Percentiles rank a stretch among this genome's conserved stretches.
These are phyloP conservation scores for Drosophila lacteicornis DNA, from an alignment of 1,140 invertebrate species.

Conservation along the genomic window DNA sequence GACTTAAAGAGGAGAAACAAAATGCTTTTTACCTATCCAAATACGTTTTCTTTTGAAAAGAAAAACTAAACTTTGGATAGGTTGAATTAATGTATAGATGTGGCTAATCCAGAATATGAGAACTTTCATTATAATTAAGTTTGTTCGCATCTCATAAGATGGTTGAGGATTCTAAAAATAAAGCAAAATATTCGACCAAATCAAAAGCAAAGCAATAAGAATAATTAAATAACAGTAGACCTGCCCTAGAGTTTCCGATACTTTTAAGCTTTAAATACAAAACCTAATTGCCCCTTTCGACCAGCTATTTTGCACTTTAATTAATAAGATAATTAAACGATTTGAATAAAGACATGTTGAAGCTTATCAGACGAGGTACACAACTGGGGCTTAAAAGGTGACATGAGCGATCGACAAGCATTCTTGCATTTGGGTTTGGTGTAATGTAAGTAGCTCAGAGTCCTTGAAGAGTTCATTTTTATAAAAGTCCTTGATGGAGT, in stretches of 20 bases:
- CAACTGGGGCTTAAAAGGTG: not conserved
- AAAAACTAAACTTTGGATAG: too few relatives aligned
- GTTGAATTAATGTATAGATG: too few relatives aligned
- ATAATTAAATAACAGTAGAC: too few relatives aligned
- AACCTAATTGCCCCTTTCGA: not conserved
- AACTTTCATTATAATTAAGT: too few relatives aligned
- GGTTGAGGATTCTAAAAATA: too few relatives aligned
- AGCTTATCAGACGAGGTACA: constrained; percentile 1
- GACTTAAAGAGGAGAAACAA: not conserved
- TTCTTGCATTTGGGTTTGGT: constrained; percentile 1
- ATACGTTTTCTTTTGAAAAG: too few relatives aligned
- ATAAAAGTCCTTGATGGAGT: not conserved
- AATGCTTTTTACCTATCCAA: not conserved
- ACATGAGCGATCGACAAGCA: constrained; percentile 5
- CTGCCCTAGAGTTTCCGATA: too few relatives aligned
- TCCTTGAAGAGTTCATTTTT: constrained; percentile 5
- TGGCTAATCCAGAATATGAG: too few relatives aligned
- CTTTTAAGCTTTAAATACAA: not conserved
- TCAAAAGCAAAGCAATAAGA: too few relatives aligned
- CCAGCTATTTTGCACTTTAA: not conserved
- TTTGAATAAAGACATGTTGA: not conserved
- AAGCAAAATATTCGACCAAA: too few relatives aligned
- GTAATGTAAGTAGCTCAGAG: constrained; percentile 6
- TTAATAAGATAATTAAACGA: not conserved
- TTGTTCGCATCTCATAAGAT: too few relatives aligned